Evolutionary conservation across 1,140 invertebrate species (phyloP), one percentile per base, ranked within the genome.

Genomic region (Chrysoperla carnea): DNA sequence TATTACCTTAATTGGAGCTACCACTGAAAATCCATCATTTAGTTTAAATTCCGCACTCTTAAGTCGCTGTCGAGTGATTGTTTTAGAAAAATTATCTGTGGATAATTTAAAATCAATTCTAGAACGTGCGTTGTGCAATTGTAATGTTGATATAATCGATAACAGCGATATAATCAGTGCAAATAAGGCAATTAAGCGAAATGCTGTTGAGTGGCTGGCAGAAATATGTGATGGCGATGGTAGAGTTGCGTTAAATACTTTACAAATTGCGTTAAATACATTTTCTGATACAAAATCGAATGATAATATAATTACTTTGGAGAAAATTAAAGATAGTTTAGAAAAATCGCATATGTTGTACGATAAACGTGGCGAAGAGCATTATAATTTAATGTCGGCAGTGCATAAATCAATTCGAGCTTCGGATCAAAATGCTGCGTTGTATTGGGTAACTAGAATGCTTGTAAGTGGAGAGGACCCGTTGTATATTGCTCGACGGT

Each of bases 11-110:
- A 74, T 90, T 44, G 86, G 85, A 31, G 85, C 86, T 1, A 90
- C 86, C 2, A 90, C 86, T 40, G 84, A 90, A 61, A 90, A 89
- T 63, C 86, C 86, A 36, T 87, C 83, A 1, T 89, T 87, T 56
- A 77, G 74, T 54, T 69, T 89, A 27, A 89, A 88, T 56, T 76
- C 72, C 46, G 83, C 85, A 1, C 59, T 90, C 6, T 58, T 90
- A 0, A 85, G 81, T 62, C 63, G 85, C 27, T 83, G 80, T 52
- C 64, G 74, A 46, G 81, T 88, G 4, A 69, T 86, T 49, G 73
- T 84, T 11, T 57, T 88, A 43, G 73, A 85, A 43, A 86, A 86
- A 61, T 61, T 88, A 27, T 55, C 62, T 29, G 51, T 61, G 29
- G 59, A 69, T 29, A 62, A 76, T 59, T 58, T 88, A 6, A 46